Conservation (phyloP, 2,797 vertebrate genomes). For the Pangasius djambal region DNA sequence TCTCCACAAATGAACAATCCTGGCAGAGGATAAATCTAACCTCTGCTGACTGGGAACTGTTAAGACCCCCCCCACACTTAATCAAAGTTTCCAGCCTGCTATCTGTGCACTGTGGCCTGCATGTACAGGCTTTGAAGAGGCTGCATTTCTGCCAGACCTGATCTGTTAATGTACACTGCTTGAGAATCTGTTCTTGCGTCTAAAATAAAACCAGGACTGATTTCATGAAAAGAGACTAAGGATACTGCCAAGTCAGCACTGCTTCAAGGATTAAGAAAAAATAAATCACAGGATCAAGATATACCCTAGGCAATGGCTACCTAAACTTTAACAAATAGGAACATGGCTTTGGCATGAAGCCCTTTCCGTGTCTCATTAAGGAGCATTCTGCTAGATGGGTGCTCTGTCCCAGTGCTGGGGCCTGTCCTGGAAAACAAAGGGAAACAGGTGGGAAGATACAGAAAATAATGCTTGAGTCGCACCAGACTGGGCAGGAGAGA, state of each 20-base stretch:
- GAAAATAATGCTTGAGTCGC: not conserved
- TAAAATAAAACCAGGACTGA: conserved; percentile 9
- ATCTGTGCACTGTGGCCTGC: conserved; percentile 43
- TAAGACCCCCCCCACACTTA: conserved; percentile 48
- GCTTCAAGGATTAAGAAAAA: conserved; percentile 21
- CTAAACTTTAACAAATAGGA: conserved; percentile 18
- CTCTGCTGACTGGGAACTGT: conserved; percentile 49
- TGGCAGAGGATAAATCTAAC: conserved; percentile 40
- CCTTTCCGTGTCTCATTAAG: conserved; percentile 42
- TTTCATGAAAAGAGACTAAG: conserved; percentile 30
- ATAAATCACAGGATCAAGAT: conserved; percentile 3
- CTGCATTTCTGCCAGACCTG: conserved; percentile 15
- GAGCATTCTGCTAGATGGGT: not conserved
- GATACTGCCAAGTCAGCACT: conserved; percentile 14
- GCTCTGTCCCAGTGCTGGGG: not conserved
- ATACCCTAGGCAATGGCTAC: not conserved
- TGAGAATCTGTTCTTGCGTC: not conserved
- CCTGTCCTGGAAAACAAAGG: conserved; percentile 20
- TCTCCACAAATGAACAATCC: conserved; percentile 28
- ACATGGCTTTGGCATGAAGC: conserved; percentile 18
- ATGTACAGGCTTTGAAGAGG: conserved; percentile 19
- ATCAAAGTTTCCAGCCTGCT: conserved; percentile 55
- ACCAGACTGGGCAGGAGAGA: conserved; percentile 29
- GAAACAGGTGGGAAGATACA: conserved; percentile 29
- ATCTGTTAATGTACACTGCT: not conserved